Evolutionary conservation across 1,140 invertebrate genomes (phyloP), one percentile per base, ranked within the genome.

Genomic region (Phymorhynchus buccinoides): DNA sequence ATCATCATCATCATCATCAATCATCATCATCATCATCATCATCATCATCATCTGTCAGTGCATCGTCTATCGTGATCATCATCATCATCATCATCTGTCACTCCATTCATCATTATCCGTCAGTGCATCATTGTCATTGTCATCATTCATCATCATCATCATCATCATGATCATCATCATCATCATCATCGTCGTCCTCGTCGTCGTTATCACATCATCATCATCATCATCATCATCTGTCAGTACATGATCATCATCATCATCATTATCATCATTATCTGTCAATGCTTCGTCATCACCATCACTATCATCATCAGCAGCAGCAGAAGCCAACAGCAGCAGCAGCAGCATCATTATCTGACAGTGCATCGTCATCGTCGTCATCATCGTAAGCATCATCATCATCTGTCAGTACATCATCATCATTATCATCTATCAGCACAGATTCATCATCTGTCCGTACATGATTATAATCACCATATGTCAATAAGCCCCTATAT

Each of bases 201-300:
- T 84, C 62, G 79, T 86, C 88, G 85, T 84, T 86, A 73, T 56
- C 71, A 71, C 94, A 95, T 94, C 12, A 32, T 18, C 32, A 37
- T 78, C 75, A 32, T 78, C 75, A 78, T 35, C 75, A 78, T 78
- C 75, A 78, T 78, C 75, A 78, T 78, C 75, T 35, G 32, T 35
- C 32, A 35, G 30, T 35, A 35, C 75, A 78, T 62, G 85, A 85
- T 86, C 87, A 48, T 66, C 80, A 73, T 66, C 79, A 85, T 84
- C 87, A 73, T 86, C 86, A 62, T 87, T 84, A 80, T 87, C 86
- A 56, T 71, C 86, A 83, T 86, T 3, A 39, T 44, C 83, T 87
- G 95, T 97, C 95, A 97, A 97, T 95, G 99, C 98, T 18, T 39
- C 78, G 42, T 48, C 78, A 44, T 80, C 79, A 80, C 44, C 79